phyloP scores from a whole-genome alignment of 2,797 vertebrate species.

The Molothrus aeneus region DNA sequence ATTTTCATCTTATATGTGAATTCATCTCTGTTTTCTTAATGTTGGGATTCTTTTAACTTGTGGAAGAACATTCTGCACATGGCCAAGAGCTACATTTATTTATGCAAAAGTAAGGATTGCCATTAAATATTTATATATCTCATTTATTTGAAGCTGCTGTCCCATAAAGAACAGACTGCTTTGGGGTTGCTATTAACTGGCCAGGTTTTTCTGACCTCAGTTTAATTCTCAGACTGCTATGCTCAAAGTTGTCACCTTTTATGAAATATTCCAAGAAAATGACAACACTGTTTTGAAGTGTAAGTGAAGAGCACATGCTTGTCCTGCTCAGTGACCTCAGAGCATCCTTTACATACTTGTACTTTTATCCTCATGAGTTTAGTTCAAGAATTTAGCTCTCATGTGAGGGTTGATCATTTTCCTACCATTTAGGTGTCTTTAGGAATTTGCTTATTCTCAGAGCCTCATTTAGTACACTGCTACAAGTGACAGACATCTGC shows the following conservation, averaged over 20 bases:
- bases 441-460: not conserved
- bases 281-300: not conserved
- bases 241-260: not conserved
- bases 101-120: not conserved
- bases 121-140: slow-evolving; percentile 17
- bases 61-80: not conserved
- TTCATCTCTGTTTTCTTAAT: not conserved
- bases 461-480: not conserved
- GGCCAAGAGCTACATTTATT: not conserved
- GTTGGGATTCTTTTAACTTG: not conserved
- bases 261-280: slow-evolving; percentile 22
- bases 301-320: not conserved
- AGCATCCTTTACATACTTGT: not conserved
- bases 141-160: not conserved
- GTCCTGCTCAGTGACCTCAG: not conserved
- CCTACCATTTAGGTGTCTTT: not conserved
- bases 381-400: not conserved
- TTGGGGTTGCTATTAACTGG: not conserved
- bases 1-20: not conserved
- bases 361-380: not conserved
- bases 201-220: slow-evolving; percentile 7
- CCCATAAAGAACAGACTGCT: not conserved
- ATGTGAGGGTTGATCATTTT: accelerated
- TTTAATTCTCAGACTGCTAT: not conserved
- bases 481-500: not conserved